Base-by-base conservation (phyloP, 2,888 invertebrate species). In the Helleia helle region DNA sequence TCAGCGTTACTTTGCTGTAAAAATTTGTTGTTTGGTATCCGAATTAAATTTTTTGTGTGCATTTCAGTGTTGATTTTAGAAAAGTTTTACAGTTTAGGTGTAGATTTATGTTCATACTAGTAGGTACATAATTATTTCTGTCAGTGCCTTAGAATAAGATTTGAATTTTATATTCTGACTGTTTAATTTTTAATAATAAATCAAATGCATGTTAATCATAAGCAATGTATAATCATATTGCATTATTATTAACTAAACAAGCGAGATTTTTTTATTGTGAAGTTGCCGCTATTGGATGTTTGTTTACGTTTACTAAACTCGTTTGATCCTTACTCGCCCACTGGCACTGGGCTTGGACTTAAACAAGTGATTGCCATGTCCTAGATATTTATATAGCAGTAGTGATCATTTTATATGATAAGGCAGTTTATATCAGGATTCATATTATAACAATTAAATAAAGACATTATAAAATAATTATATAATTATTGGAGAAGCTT, bases 391-490 rank as follows among this genome's bases (percentile, higher is more conserved):
- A 46, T 58, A 59, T 39, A 34, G 44, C 46, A 49, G 43, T 41
- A 40, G 31, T 25, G 45, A 46, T 47, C 44, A 50, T 49, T 51
- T 44, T 51, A 42, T 43, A 44, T 7, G 71, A 58, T 77, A 79
- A 79, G 76, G 62, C 67, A 72, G 70, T 77, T 77, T 80, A 75
- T 83, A 81, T 75, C 67, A 77, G 72, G 77, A 72, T 64, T 65
- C 65, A 64, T 66, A 64, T 67, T 65, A 60, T 73, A 75, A 67
- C 34, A 22, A 34, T 75, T 74, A 72, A 68, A 75, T 73, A 73
- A 83, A 83, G 79, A 83, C 80, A 83, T 73, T 70, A 72, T 72
- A 59, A 76, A 77, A 79, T 77, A 75, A 77, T 79, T 61, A 64
- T 68, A 67, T 66, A 68, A 65, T 58, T 29, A 39, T 39, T 31